Conservation (phyloP, 2,797 vertebrate genomes). For the Pseudomugil gertrudae region DNA sequence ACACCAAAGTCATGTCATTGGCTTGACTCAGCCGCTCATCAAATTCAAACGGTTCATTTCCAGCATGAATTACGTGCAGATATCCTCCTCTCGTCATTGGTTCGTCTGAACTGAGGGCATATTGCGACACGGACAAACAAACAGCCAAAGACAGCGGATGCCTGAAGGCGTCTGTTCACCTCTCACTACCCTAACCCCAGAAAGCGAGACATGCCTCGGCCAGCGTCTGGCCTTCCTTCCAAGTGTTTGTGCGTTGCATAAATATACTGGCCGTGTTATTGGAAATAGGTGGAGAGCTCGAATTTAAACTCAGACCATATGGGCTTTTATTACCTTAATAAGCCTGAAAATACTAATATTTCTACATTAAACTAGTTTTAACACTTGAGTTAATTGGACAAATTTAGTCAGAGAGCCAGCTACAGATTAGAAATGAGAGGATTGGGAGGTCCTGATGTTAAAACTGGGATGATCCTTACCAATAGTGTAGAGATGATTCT, state of each 20-base stretch:
- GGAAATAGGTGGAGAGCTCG: slow-evolving; percentile 20
- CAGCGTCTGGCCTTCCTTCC: slow-evolving; percentile 54
- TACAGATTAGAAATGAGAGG: no score
- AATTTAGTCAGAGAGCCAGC: not conserved
- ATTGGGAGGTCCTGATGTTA: no score
- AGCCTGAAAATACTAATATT: not conserved
- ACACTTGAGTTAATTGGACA: not conserved
- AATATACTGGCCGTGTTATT: slow-evolving; percentile 31
- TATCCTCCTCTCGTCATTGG: slow-evolving; percentile 10
- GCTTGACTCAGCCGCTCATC: not conserved
- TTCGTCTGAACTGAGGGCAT: slow-evolving; percentile 33
- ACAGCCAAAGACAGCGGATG: slow-evolving; percentile 60
- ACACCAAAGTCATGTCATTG: not conserved
- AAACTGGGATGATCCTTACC: not conserved
- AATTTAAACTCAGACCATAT: slow-evolving; percentile 22
- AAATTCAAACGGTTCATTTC: slow-evolving; percentile 28
- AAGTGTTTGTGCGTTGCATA: slow-evolving; percentile 39
- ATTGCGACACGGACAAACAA: slow-evolving; percentile 51
- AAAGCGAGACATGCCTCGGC: slow-evolving; percentile 53
- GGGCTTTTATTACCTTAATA: slow-evolving; percentile 1
- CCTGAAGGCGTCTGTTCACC: slow-evolving; percentile 62
- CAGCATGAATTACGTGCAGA: slow-evolving; percentile 10
- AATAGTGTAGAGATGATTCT: not conserved
- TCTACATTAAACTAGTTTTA: slow-evolving; percentile 7
- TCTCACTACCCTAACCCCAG: slow-evolving; percentile 60